Conservation (phyloP, 2,888 invertebrate species). For the Phalangium opilio region DNA sequence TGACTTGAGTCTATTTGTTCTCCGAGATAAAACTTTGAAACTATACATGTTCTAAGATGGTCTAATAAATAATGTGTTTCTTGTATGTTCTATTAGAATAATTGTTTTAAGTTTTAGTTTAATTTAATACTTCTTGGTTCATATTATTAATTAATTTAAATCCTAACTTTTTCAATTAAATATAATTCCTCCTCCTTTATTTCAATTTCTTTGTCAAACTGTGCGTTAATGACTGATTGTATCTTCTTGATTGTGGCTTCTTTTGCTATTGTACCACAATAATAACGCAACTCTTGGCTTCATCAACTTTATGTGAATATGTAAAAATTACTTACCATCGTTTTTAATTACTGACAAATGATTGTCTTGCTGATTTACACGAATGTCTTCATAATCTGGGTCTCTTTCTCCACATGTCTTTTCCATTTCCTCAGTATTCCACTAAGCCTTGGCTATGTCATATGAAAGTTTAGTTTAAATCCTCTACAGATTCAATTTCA, state of each 20-base stretch:
- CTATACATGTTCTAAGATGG: slow-evolving; percentile 11
- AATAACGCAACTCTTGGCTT: neutral
- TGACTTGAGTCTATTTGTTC: neutral
- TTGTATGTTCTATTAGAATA: slow-evolving; percentile 4
- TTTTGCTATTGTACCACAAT: slow-evolving; percentile 23
- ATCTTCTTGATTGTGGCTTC: slow-evolving; percentile 27
- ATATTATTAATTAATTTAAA: too few species aligned
- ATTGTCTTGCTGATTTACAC: slow-evolving; percentile 18
- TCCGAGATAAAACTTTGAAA: slow-evolving; percentile 12
- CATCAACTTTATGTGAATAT: neutral
- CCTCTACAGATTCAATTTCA: too few species aligned
- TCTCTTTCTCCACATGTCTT: slow-evolving; percentile 17
- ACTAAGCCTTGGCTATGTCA: too few species aligned
- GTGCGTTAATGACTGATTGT: slow-evolving; percentile 46
- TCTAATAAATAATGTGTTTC: slow-evolving; percentile 7
- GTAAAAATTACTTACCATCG: slow-evolving; percentile 18
- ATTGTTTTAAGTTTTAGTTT: too few species aligned
- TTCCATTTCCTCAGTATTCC: too few species aligned
- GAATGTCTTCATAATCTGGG: slow-evolving; percentile 22
- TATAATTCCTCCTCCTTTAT: slow-evolving; percentile 53
- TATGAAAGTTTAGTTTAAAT: too few species aligned
- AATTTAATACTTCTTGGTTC: too few species aligned
- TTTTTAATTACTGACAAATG: slow-evolving; percentile 19
- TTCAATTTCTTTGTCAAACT: slow-evolving; percentile 54
- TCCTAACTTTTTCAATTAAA: slow-evolving; percentile 50